phyloP scores from a whole-genome alignment of 2,888 invertebrate genomes.

The Coleophora deauratella region DNA sequence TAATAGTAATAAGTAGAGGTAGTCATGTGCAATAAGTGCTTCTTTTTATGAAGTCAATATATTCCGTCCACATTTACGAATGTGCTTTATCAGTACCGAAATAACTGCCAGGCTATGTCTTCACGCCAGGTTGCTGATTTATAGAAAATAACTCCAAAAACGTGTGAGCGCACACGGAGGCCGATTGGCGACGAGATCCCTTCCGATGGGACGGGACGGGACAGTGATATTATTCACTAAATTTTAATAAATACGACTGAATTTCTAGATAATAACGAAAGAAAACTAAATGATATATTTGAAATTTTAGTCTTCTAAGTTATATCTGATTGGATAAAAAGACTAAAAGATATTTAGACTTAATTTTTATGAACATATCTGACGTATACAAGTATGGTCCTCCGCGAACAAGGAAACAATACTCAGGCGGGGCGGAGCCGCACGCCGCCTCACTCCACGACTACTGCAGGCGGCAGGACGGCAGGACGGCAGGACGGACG shows the following conservation, averaged over 20 bases:
- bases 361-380: constrained; percentile 71
- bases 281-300: constrained; percentile 51
- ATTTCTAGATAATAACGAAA: constrained; percentile 57
- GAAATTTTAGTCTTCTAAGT: constrained; percentile 55
- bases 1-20: neutral
- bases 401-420: constrained; percentile 63
- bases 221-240: constrained; percentile 60
- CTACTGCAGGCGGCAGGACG: constrained; percentile 11
- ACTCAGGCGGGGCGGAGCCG: constrained; percentile 39
- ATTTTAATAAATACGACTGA: constrained; percentile 63
- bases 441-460: constrained; percentile 15
- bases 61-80: constrained; percentile 69
- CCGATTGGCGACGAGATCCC: too few species aligned
- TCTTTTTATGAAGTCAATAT: constrained; percentile 29
- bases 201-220: too few species aligned
- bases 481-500: constrained; percentile 8
- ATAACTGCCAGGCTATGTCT: constrained; percentile 31
- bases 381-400: constrained; percentile 58
- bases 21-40: neutral
- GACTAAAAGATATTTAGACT: constrained; percentile 68
- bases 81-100: constrained; percentile 35
- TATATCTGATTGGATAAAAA: constrained; percentile 72
- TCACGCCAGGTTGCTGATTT: constrained; percentile 44
- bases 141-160: constrained; percentile 8
- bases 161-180: constrained; percentile 18